Evolutionary conservation across 2,797 vertebrate species (phyloP).

Genomic region (Sebastes hubbsi): DNA sequence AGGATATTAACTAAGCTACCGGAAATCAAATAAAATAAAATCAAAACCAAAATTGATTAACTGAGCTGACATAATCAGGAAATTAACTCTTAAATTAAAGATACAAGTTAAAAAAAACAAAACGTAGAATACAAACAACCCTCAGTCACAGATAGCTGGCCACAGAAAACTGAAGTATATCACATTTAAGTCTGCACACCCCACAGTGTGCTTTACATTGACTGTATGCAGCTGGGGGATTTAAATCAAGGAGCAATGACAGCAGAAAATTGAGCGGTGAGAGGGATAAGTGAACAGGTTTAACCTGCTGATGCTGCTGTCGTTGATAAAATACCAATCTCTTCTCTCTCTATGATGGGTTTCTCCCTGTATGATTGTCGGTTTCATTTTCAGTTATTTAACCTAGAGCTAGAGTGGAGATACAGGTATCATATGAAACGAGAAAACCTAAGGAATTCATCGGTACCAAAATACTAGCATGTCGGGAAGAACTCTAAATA

Average conservation of each 20-base stretch:
- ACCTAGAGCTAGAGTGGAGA: not conserved
- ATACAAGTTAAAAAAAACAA: not conserved
- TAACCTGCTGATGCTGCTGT: not conserved
- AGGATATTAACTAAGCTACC: conserved; percentile 18
- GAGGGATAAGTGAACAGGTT: not conserved
- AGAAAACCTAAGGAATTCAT: no score
- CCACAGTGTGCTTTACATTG: not conserved
- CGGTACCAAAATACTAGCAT: no score
- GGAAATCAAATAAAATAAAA: conserved; percentile 27
- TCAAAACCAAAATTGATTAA: conserved; percentile 8
- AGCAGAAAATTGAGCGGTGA: not conserved
- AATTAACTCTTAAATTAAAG: conserved; percentile 8
- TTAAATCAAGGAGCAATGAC: not conserved
- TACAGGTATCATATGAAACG: no score
- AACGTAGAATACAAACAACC: not conserved
- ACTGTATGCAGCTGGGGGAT: not conserved
- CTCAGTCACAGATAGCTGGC: not conserved
- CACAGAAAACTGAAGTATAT: not conserved
- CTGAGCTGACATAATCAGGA: conserved; percentile 4
- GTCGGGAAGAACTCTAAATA: no score
- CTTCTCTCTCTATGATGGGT: not conserved
- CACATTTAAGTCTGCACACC: not conserved
- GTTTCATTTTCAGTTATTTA: not conserved
- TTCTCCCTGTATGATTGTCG: not conserved
- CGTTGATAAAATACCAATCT: not conserved